phyloP scores from a whole-genome alignment of 1,140 invertebrate species.

The Stegodyphus dumicola region DNA sequence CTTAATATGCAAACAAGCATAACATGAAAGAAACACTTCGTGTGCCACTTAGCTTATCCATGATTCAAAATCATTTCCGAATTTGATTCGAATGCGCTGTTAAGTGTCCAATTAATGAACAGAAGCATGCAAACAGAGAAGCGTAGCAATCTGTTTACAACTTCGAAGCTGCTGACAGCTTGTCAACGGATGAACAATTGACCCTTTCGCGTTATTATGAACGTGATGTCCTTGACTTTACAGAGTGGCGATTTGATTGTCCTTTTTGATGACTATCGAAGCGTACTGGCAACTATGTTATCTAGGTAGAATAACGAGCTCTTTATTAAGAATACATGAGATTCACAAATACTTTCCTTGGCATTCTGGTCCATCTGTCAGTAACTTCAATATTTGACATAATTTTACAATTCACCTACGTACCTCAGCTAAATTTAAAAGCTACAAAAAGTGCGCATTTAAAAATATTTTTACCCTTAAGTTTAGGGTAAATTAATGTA shows the following conservation, averaged over 20 bases:
- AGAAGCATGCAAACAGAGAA: neutral
- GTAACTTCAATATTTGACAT: too few species aligned
- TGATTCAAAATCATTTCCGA: neutral
- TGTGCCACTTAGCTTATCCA: too few species aligned
- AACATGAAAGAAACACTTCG: too few species aligned
- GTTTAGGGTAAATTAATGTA: too few species aligned
- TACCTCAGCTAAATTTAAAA: too few species aligned
- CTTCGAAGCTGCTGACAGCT: neutral
- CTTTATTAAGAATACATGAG: neutral
- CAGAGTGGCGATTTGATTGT: neutral
- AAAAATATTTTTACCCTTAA: too few species aligned
- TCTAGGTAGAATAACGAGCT: neutral
- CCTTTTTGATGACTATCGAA: neutral
- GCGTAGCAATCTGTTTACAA: neutral
- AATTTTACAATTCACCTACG: too few species aligned
- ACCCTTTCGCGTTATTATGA: neutral
- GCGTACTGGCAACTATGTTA: neutral
- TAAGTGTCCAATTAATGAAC: neutral
- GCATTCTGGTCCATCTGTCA: too few species aligned
- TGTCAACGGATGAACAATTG: slow-evolving; percentile 1
- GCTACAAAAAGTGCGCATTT: too few species aligned
- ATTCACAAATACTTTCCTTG: too few species aligned
- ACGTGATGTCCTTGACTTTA: neutral
- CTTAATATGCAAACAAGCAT: too few species aligned
- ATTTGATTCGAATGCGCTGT: neutral